Percentiles rank a stretch among this genome's conserved stretches.
Evolutionary conservation across 53 echinoderm and acorn worm genomes (phyloP).

Genomic region (Hippasteria phrygiana): DNA sequence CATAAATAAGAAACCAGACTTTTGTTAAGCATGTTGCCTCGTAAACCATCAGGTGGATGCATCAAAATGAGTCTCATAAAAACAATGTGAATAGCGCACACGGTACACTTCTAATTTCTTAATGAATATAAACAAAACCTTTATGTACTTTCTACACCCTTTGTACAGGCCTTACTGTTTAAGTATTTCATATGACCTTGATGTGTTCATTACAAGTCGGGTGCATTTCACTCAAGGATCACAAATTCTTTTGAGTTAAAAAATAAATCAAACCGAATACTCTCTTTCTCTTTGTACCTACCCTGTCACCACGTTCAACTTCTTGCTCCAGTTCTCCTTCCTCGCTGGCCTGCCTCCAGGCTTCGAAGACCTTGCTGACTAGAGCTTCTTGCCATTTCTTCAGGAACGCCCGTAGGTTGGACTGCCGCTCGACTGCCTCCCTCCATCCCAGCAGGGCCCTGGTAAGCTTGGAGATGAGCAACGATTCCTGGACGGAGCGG

Average conservation of each 20-base stretch:
- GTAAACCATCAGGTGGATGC: too few relatives aligned
- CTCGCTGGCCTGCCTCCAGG: constrained; percentile 50
- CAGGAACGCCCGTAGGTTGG: background rate
- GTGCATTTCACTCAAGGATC: too few relatives aligned
- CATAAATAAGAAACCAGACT: background rate
- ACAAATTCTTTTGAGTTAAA: too few relatives aligned
- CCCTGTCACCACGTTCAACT: constrained; percentile 33
- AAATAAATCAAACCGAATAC: background rate
- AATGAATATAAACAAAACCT: too few relatives aligned
- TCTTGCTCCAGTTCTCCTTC: constrained; percentile 38
- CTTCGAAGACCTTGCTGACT: constrained; percentile 10
- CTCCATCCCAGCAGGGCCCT: constrained; percentile 61
- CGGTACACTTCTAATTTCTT: too few relatives aligned
- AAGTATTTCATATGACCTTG: too few relatives aligned
- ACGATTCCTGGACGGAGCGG: constrained; percentile 9
- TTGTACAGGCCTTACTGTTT: too few relatives aligned
- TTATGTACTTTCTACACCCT: too few relatives aligned
- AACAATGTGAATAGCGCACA: too few relatives aligned
- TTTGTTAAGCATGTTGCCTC: background rate
- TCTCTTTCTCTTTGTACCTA: constrained; percentile 14
- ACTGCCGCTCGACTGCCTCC: background rate
- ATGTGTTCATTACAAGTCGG: too few relatives aligned
- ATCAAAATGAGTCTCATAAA: too few relatives aligned
- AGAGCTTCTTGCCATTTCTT: background rate
- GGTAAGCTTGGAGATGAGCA: constrained; percentile 18